phyloP scores from a whole-genome alignment of 2,113 vertebrate species.

The Podilymbus podiceps region DNA sequence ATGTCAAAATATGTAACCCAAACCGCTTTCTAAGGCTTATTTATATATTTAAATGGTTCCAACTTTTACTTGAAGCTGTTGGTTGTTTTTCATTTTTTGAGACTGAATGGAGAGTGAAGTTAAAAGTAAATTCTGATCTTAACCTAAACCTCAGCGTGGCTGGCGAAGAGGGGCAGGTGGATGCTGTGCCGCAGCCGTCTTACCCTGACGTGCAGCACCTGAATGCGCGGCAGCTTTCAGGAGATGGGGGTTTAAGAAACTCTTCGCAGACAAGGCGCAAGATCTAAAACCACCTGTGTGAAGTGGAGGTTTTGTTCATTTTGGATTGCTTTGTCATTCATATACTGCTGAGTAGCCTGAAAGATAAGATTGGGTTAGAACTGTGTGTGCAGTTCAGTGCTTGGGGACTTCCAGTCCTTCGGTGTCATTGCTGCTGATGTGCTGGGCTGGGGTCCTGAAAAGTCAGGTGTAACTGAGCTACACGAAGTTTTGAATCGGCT shows the following conservation, averaged over 20 bases:
- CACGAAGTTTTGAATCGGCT: not conserved
- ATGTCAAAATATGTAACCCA: not conserved
- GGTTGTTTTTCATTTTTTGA: not conserved
- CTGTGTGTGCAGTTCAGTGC: not conserved
- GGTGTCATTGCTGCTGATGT: not conserved
- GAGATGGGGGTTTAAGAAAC: not conserved
- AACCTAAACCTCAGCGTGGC: accelerated
- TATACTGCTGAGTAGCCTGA: not conserved
- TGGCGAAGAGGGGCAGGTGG: not conserved
- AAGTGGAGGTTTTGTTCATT: slow-evolving; percentile 2
- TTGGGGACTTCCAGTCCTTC: not conserved
- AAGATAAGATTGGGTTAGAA: not conserved
- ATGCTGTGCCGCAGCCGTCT: not conserved
- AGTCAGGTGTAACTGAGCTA: not conserved
- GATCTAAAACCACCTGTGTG: not conserved
- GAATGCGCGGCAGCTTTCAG: not conserved
- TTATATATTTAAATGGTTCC: not conserved
- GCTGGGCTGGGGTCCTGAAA: not conserved
- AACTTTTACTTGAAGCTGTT: not conserved
- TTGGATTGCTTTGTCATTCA: slow-evolving; percentile 36
- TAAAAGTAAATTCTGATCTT: not conserved
- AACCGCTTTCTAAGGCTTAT: not conserved
- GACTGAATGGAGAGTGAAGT: not conserved
- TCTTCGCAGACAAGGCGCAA: not conserved
- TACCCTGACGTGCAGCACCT: not conserved